Conservation (phyloP, 2,113 vertebrate species). For the Pholis gunnellus region DNA sequence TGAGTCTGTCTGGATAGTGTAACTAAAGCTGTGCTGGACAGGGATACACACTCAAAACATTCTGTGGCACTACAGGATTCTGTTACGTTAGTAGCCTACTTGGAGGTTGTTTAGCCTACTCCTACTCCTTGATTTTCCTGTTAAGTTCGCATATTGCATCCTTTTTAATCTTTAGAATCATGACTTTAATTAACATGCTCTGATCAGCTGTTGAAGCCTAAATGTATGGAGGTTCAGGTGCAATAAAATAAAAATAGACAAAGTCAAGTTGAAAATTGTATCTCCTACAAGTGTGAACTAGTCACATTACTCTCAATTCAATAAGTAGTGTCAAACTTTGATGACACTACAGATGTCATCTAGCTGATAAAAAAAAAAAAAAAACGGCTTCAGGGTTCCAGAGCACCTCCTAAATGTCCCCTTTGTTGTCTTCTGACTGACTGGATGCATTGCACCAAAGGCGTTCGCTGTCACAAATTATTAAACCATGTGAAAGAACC, state of each 20-base stretch:
- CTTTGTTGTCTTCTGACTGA: neutral
- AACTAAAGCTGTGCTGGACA: neutral
- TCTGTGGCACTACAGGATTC: neutral
- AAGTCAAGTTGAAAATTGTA: neutral
- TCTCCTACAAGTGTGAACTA: neutral
- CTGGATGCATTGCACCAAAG: neutral
- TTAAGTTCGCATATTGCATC: neutral
- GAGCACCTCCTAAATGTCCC: neutral
- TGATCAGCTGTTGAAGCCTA: neutral
- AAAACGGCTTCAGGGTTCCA: neutral
- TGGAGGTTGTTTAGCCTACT: no score
- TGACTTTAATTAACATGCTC: neutral
- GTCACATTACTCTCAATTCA: neutral
- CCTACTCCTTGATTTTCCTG: neutral
- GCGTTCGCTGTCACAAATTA: neutral
- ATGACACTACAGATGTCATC: neutral
- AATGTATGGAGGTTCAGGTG: neutral
- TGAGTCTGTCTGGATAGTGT: neutral
- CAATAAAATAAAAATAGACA: neutral
- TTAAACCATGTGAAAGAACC: neutral
- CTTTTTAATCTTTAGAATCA: neutral
- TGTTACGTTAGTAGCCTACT: neutral
- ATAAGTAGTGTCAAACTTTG: neutral
- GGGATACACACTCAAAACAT: neutral
- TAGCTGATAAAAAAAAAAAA: neutral